Evolutionary conservation across 2,888 invertebrate species (phyloP), one percentile per base, ranked within the genome.

Genomic region (Andrena fulva): DNA sequence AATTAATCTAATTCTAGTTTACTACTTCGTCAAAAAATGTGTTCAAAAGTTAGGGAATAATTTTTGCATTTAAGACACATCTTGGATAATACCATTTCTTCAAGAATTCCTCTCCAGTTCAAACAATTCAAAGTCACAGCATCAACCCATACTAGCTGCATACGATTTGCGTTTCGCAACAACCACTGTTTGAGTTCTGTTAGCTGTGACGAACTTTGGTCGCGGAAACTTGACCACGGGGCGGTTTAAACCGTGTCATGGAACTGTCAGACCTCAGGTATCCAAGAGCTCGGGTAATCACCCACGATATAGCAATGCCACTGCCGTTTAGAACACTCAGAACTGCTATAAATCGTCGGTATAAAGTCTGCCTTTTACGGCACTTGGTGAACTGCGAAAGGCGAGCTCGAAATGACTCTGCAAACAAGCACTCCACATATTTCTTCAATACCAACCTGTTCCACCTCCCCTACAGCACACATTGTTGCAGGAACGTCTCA

Each of bases 261-360:
- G 42, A 77, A 71, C 29, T 60, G 74, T 69, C 64, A 62, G 27
- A 63, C n/a, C 42, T 42, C 12, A 10, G 42, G 31, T 48, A 74
- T 78, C 56, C 56, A 52, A 35, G 16, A 31, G 31, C 20, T 62
- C n/a, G 27, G 24, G 52, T 66, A 63, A 84, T 71, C 79, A 77
- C 29, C 56, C 48, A 20, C 35, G 20, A n/a, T 68, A 67, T 67
- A 73, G 63, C 68, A 77, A 80, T 63, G 75, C 59, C 72, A 84
- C 50, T 59, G 71, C 81, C 85, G 75, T 78, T 78, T 56, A 63
- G 71, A 67, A 77, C 72, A 71, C 35, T 76, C 42, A 67, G 8
- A 62, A 62, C 75, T 73, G 69, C 72, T 27, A 74, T 77, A 76
- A 81, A 78, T 81, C 62, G 52, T 24, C 52, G 20, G n/a, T 29